These are phyloP conservation scores for Galerucella pusilla DNA, from an alignment of 2,888 invertebrate species.

Conservation along the genomic window DNA sequence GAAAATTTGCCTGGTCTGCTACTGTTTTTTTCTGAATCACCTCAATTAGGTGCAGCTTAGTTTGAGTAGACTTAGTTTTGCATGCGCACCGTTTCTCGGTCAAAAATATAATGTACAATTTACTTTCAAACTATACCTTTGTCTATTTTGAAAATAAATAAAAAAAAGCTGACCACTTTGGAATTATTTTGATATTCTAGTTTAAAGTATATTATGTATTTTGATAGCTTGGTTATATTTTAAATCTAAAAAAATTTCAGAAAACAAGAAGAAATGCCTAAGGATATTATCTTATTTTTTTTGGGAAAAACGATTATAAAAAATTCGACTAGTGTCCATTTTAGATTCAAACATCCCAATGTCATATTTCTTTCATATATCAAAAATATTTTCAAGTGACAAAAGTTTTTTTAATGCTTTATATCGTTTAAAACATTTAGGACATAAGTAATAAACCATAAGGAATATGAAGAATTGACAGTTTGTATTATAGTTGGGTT, in stretches of 20 bases:
- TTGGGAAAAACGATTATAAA: neutral
- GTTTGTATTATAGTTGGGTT: constrained; percentile 21
- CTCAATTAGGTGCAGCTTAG: constrained; percentile 29
- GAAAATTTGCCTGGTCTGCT: neutral
- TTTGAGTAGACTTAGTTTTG: constrained; percentile 30
- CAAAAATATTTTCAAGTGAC: neutral
- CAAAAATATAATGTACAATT: neutral
- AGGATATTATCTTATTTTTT: no score
- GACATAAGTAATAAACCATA: constrained; percentile 26
- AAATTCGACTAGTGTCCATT: neutral
- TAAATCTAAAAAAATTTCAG: no score
- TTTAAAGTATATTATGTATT: no score
- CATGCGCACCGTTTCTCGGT: constrained; percentile 19
- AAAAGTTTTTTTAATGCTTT: constrained; percentile 3
- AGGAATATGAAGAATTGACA: constrained; percentile 23
- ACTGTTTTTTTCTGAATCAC: constrained; percentile 14
- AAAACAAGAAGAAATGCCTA: no score
- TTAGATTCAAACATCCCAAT: neutral
- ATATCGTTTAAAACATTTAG: constrained; percentile 24
- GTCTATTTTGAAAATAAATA: constrained; percentile 14
- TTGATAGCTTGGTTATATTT: no score
- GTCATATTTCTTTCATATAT: neutral
- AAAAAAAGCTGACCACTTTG: neutral
- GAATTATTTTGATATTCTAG: neutral
- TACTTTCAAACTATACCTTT: constrained; percentile 28